A percentile compares a stretch with the other conserved stretches of the same genome.
Evolutionary conservation across 2,113 vertebrate species (phyloP).

Genomic region (Sciurus niger): DNA sequence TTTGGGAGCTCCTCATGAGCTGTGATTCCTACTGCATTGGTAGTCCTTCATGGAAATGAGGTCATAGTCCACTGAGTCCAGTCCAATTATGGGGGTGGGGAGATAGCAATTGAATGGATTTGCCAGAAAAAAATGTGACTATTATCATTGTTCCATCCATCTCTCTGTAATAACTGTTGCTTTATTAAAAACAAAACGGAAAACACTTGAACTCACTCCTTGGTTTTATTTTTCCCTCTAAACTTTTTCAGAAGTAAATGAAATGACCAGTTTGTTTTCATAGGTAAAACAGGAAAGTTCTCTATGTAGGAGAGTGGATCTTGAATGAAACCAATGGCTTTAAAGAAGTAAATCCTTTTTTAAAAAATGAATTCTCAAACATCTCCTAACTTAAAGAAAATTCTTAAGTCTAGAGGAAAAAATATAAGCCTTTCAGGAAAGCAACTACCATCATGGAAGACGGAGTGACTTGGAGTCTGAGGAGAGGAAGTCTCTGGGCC

Average conservation of each 20-base stretch:
- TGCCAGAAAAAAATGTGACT: not conserved
- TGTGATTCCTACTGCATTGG: not conserved
- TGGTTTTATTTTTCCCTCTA: not conserved
- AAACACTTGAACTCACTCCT: not conserved
- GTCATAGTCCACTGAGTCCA: not conserved
- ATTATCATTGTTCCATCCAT: not conserved
- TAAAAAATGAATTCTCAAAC: not conserved
- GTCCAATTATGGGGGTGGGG: not conserved
- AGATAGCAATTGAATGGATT: not conserved
- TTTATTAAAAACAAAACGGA: not conserved
- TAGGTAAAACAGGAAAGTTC: not conserved
- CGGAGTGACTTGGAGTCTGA: not conserved
- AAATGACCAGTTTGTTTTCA: not conserved
- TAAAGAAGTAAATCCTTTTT: not conserved
- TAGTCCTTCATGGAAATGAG: not conserved
- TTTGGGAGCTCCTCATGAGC: slow-evolving; percentile 1
- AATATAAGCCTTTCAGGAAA: not conserved
- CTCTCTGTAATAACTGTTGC: not conserved
- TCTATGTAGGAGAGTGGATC: not conserved
- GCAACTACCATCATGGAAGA: not conserved
- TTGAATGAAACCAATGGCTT: not conserved
- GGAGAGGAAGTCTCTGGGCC: not conserved
- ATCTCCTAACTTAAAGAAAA: not conserved
- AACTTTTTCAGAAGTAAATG: not conserved
- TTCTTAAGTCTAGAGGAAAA: not conserved